A percentile compares a stretch with the other conserved stretches of the same genome.
phyloP scores from a whole-genome alignment of 2,888 invertebrate species.

The Lasioglossum leucozonium region DNA sequence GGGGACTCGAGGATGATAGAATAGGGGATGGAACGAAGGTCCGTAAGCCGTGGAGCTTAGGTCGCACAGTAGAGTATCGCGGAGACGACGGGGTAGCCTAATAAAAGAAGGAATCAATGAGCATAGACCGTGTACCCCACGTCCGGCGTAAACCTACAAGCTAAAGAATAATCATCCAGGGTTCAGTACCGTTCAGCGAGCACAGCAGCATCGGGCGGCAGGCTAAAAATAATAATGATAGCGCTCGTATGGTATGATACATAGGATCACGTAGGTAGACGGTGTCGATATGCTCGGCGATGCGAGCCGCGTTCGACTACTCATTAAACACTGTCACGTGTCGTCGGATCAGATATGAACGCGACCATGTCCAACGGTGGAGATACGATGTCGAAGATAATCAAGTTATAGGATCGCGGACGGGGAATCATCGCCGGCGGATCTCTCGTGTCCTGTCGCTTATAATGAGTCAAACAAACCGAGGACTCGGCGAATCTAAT shows the following conservation, averaged over 20 bases:
- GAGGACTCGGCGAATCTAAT: not conserved
- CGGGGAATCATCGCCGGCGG: not conserved
- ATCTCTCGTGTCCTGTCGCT: slow-evolving; percentile 15
- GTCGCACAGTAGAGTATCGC: not conserved
- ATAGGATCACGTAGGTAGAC: slow-evolving; percentile 10
- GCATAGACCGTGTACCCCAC: not conserved
- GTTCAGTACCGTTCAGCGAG: slow-evolving; percentile 12
- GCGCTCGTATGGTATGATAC: slow-evolving; percentile 24
- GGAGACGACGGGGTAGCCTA: not conserved
- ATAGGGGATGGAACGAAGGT: not conserved
- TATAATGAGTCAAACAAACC: not conserved
- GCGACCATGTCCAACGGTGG: not conserved
- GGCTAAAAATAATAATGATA: slow-evolving; percentile 47
- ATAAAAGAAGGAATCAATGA: not conserved
- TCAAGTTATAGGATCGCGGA: slow-evolving; percentile 1
- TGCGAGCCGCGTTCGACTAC: slow-evolving; percentile 31
- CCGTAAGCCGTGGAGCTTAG: not conserved
- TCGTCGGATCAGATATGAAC: slow-evolving; percentile 32
- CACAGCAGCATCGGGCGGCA: not conserved
- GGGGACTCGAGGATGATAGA: not conserved
- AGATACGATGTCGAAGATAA: slow-evolving; percentile 14
- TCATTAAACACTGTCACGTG: slow-evolving; percentile 51
- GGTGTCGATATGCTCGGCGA: not conserved
- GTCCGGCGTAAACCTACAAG: not conserved
- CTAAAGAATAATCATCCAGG: not conserved